phyloP scores from a whole-genome alignment of 2,888 invertebrate genomes.

The Oscheius sp. region DNA sequence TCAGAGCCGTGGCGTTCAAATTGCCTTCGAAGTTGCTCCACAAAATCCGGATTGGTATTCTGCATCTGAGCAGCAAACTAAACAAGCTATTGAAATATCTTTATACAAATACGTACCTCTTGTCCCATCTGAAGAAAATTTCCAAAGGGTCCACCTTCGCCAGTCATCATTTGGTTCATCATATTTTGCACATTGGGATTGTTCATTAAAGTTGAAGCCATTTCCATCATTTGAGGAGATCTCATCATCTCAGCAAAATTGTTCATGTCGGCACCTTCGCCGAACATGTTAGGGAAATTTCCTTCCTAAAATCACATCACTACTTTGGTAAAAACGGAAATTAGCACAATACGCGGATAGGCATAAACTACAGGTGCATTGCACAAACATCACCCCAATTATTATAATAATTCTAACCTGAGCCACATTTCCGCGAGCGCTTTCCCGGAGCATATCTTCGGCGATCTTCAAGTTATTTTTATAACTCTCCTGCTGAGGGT shows the following conservation, averaged over 20 bases:
- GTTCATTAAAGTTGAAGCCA: slow-evolving; percentile 68
- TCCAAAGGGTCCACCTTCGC: background rate
- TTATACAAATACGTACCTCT: background rate
- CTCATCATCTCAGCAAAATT: slow-evolving; percentile 78
- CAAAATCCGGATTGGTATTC: slow-evolving; percentile 82
- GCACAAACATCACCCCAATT: background rate
- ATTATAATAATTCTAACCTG: background rate
- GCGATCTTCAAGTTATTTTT: too few species aligned
- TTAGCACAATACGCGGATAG: background rate
- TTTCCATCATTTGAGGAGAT: slow-evolving; percentile 85
- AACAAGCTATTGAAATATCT: background rate
- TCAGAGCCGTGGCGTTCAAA: too few species aligned
- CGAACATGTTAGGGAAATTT: background rate
- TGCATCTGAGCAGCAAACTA: slow-evolving; percentile 58
- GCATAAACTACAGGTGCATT: too few species aligned
- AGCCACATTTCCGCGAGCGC: too few species aligned
- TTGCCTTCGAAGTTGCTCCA: slow-evolving; percentile 78
- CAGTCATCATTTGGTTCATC: slow-evolving; percentile 8
- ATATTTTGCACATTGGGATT: slow-evolving; percentile 84
- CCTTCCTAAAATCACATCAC: too few species aligned
- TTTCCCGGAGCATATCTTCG: too few species aligned
- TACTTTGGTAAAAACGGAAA: background rate
- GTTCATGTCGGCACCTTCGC: slow-evolving; percentile 50
- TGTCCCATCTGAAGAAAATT: background rate
- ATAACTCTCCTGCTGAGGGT: too few species aligned